Base-by-base conservation (phyloP, 1,140 invertebrate species). In the Brachionus paranguensis region DNA sequence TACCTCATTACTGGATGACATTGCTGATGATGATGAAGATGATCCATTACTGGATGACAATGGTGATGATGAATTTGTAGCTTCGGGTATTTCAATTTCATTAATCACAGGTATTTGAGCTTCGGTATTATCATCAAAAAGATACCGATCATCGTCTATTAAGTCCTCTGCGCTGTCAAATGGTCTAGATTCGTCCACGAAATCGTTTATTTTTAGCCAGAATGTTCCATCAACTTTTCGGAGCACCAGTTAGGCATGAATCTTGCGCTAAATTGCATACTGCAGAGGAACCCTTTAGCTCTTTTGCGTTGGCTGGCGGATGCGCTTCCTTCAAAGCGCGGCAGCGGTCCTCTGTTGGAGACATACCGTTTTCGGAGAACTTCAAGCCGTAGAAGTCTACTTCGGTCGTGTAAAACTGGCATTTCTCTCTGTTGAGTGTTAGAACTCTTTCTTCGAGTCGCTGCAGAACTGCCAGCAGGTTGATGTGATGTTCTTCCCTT, bases 371-470 rank as follows among this genome's bases (percentile, higher is more conserved):
- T 14, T 11, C 37, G 53, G 27, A 50, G n/a, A 86, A 33, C 12
- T 86, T 85, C 78, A 89, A 87, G 1, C 89, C 89, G 17, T 89
- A 78, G 85, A 87, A 89, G 55, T 85, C 86, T 1, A 88, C 85
- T 84, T 85, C 85, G 72, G 60, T 83, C 37, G 85, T 78, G 65
- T 85, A 84, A 83, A 89, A 88, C 24, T 86, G 53, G 85, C 88
- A 87, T 85, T 90, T 90, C 43, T 87, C 85, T 43, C 83, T 86
- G 55, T 89, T 89, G 1, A 90, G 53, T 27, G 53, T 86, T 8
- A 89, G 24, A 17, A 86, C 85, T 50, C 83, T 74, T 68, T 86
- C 76, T 55, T 85, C 10, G 5, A 89, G 84, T 12, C 60, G 60
- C 27, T 65, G 60, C 27, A 65, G 60, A 27, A 87, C 86, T 72